Percentiles rank a stretch among this genome's conserved stretches.
Evolutionary conservation across 30 jellyfish, hydroid and myxozoan genomes (phyloP).

Genomic region (Aurelia aurita complex sp. Pacific): DNA sequence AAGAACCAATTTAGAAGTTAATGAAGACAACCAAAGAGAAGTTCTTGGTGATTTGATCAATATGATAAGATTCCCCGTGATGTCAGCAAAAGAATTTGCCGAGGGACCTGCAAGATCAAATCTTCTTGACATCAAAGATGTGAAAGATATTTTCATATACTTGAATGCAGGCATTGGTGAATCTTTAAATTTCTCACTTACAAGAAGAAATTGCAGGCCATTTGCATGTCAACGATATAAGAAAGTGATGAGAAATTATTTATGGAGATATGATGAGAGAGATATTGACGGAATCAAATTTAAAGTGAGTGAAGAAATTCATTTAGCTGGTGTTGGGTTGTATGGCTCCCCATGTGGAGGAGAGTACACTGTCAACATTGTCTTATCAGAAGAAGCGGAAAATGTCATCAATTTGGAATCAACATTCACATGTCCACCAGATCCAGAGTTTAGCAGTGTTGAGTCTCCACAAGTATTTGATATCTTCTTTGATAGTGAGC

Average conservation of each 20-base stretch:
- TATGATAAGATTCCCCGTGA: constrained; percentile 89
- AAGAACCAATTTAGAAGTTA: constrained; percentile 57
- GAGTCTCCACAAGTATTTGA: constrained; percentile 86
- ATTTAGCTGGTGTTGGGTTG: constrained; percentile 89
- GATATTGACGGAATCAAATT: constrained; percentile 90
- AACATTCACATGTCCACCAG: constrained; percentile 96
- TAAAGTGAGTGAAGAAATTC: constrained; percentile 84
- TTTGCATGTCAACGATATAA: constrained; percentile 73
- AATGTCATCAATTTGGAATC: constrained; percentile 50
- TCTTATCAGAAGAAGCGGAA: constrained; percentile 67
- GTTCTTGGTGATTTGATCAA: constrained; percentile 68
- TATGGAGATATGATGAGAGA: constrained; percentile 97
- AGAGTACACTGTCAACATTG: constrained; percentile 70
- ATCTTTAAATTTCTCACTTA: constrained; percentile 45
- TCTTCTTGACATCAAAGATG: constrained; percentile 86
- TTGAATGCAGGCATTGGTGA: constrained; percentile 83
- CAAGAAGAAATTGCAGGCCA: constrained; percentile 72
- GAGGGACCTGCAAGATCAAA: constrained; percentile 96
- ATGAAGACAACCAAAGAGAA: constrained; percentile 43
- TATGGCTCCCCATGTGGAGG: constrained; percentile 99
- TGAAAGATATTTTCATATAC: constrained; percentile 73
- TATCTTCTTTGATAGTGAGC: constrained; percentile 87
- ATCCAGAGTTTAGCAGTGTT: constrained; percentile 79
- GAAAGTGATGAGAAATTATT: constrained; percentile 85
- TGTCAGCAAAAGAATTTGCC: constrained; percentile 98